These are phyloP conservation scores for Eurypyga helias DNA, from an alignment of 2,113 vertebrate species.

Conservation along the genomic window DNA sequence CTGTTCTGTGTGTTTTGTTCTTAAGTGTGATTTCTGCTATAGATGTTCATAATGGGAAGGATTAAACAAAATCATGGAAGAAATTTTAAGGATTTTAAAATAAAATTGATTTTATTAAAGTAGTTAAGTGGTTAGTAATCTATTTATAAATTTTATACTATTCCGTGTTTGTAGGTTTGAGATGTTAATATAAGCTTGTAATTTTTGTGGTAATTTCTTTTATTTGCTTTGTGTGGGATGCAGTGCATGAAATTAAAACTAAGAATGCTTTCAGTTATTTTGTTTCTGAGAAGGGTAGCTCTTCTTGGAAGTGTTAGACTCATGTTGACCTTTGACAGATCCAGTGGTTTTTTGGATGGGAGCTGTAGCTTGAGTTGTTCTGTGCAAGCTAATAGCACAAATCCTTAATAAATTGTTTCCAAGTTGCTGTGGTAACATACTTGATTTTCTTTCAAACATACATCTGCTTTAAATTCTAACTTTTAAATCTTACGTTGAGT, in stretches of 20 bases:
- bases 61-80: not conserved
- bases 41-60: not conserved
- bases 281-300: not conserved
- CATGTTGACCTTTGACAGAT: not conserved
- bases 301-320: not conserved
- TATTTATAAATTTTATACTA: not conserved
- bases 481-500: slow-evolving; percentile 17
- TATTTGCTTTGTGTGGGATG: not conserved
- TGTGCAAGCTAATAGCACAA: slow-evolving; percentile 24
- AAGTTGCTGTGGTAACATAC: slow-evolving; percentile 22
- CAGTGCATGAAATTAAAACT: not conserved
- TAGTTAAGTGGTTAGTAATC: not conserved
- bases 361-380: not conserved
- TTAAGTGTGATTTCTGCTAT: not conserved
- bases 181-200: not conserved
- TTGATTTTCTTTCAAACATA: not conserved
- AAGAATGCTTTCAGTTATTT: not conserved
- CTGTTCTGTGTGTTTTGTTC: not conserved
- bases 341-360: not conserved
- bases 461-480: not conserved
- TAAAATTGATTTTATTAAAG: not conserved
- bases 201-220: not conserved
- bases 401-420: slow-evolving; percentile 35
- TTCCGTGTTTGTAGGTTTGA: not conserved
- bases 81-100: not conserved